Percentiles rank a stretch among this genome's conserved stretches.
These are phyloP conservation scores for Xanthorhoe spadicearia DNA, from an alignment of 2,888 invertebrate species.

Conservation along the genomic window DNA sequence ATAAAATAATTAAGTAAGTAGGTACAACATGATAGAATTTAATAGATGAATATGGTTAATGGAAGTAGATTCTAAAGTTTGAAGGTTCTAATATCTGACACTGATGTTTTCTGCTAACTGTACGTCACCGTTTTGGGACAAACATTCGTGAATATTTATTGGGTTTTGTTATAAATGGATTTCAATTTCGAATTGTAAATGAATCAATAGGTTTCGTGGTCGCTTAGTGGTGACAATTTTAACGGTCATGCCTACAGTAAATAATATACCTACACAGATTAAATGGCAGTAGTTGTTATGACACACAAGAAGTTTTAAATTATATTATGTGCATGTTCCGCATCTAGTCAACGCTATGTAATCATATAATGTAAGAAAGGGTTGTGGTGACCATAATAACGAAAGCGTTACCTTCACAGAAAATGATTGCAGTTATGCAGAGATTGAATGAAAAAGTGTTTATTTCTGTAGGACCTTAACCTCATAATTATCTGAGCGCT, in stretches of 20 bases:
- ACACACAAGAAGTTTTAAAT: neutral
- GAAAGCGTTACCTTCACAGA: neutral
- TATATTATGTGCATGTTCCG: constrained; percentile 34
- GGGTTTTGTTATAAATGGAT: neutral
- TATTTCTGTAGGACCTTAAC: no score
- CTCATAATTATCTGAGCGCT: no score
- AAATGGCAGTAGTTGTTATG: no score
- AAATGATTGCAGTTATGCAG: neutral
- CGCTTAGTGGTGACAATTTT: neutral
- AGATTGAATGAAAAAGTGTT: no score
- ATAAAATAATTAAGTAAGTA: no score
- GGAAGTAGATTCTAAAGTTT: no score
- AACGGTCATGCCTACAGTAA: no score
- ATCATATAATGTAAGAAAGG: constrained; percentile 58
- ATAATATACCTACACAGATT: no score
- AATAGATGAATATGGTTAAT: no score
- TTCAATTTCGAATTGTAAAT: neutral
- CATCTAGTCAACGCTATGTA: constrained; percentile 36
- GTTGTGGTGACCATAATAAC: constrained; percentile 38
- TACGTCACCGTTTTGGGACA: neutral
- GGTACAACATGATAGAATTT: no score
- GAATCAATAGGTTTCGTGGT: neutral
- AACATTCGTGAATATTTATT: constrained; percentile 13
- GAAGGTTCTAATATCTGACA: neutral
- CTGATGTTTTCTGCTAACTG: neutral